A percentile compares a stretch with the other conserved stretches of the same genome.
phyloP scores from a whole-genome alignment of 2,888 invertebrate genomes.

The Altica lythri region DNA sequence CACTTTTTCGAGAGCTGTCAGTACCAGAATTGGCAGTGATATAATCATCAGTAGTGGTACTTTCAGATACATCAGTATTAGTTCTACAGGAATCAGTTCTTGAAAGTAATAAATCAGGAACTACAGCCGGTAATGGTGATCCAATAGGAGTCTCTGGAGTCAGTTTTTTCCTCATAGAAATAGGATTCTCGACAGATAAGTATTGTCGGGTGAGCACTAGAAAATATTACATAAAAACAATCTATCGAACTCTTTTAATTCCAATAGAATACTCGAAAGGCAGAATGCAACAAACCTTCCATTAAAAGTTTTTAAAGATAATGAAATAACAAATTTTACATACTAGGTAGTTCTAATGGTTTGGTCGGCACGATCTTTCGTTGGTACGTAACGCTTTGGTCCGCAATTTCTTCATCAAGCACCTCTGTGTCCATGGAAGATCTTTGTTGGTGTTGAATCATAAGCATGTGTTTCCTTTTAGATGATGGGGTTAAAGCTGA shows the following conservation, averaged over 20 bases:
- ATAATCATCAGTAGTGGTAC: slow-evolving; percentile 86
- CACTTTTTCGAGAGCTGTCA: slow-evolving; percentile 69
- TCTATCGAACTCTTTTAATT: too few species aligned
- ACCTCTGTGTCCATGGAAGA: slow-evolving; percentile 86
- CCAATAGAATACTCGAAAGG: too few species aligned
- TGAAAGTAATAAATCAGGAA: slow-evolving; percentile 62
- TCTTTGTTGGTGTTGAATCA: slow-evolving; percentile 83
- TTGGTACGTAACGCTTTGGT: slow-evolving; percentile 53
- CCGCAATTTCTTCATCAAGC: slow-evolving; percentile 72
- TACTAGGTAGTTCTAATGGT: slow-evolving; percentile 2
- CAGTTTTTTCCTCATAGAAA: slow-evolving; percentile 24
- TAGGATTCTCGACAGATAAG: slow-evolving; percentile 22
- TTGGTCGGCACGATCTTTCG: slow-evolving; percentile 26
- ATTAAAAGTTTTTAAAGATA: too few species aligned
- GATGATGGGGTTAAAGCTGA: slow-evolving; percentile 75
- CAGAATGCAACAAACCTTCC: too few species aligned
- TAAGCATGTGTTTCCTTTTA: slow-evolving; percentile 73
- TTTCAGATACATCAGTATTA: slow-evolving; percentile 83
- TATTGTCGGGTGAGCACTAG: slow-evolving; percentile 25
- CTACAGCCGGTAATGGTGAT: slow-evolving; percentile 52
- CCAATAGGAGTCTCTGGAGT: slow-evolving; percentile 40
- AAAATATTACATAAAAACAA: too few species aligned
- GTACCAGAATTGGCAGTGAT: slow-evolving; percentile 79
- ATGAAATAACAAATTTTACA: too few species aligned
- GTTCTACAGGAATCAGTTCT: slow-evolving; percentile 75